phyloP scores from a whole-genome alignment of 2,797 vertebrate genomes.

The Argyrosomus regius region DNA sequence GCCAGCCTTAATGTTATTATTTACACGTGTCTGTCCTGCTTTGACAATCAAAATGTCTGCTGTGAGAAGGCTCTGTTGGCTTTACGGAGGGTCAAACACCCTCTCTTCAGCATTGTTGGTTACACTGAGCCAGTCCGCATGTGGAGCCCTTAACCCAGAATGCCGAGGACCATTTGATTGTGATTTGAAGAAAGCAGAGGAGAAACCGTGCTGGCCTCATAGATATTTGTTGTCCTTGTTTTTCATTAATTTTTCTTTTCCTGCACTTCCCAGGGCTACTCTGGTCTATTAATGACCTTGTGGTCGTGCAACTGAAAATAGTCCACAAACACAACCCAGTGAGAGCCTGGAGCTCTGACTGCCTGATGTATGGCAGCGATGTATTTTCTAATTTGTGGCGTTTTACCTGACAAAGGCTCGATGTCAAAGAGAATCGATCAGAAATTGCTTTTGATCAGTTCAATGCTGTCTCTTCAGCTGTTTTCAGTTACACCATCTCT shows the following conservation, averaged over 20 bases:
- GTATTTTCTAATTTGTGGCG: slow-evolving; percentile 6
- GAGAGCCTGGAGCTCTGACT: slow-evolving; percentile 25
- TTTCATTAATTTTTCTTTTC: slow-evolving; percentile 26
- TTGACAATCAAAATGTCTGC: no score
- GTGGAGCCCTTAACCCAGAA: background rate
- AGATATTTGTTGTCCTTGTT: background rate
- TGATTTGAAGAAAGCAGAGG: background rate
- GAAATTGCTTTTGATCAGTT: slow-evolving; percentile 8
- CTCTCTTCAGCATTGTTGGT: background rate
- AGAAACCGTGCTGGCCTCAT: background rate
- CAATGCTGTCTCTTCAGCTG: background rate
- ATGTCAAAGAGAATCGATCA: background rate
- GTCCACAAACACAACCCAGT: slow-evolving; percentile 28
- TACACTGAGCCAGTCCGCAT: background rate
- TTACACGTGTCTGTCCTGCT: no score
- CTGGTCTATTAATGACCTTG: slow-evolving; percentile 57
- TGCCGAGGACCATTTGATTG: background rate
- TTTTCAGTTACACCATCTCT: slow-evolving; percentile 6
- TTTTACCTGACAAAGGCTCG: background rate
- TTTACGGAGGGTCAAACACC: background rate
- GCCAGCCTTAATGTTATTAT: no score
- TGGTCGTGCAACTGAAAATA: slow-evolving; percentile 56
- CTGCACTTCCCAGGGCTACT: slow-evolving; percentile 39
- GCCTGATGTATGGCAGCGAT: background rate
- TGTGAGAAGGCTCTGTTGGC: no score